Evolutionary conservation across 2,888 invertebrate species (phyloP), one percentile per base, ranked within the genome.

Genomic region (Glaucopsyche alexis): DNA sequence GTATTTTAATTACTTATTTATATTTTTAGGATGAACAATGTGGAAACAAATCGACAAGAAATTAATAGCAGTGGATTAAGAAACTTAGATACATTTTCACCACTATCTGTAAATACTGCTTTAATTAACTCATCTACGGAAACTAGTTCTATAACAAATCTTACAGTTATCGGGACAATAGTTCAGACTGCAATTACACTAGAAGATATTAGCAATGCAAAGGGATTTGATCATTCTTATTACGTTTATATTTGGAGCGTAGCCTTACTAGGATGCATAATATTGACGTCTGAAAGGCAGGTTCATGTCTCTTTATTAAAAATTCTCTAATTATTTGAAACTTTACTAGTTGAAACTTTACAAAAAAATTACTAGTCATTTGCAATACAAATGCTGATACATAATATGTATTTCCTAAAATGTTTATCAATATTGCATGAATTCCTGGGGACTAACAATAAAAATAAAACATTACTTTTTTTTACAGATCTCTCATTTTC

Each of bases 401-500:
- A 29, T 29, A 29, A 29, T 29, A 29, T 29, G 29, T 29, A 29
- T 29, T 29, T 29, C 29, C 29, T 29, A 2, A 29, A 29, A 29
- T 29, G 29, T 29, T 29, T 29, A 4, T 29, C 19, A 1, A 55
- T 11, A 5, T 11, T 55, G 55, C 55, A 55, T 6, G 55, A 19
- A 55, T 19, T 55, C 11, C 16, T 55, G 55, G 11, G 3, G 11
- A 55, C 55, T 55, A 5, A 19, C n/a, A 3, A 16, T 52, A 13
- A n/a, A 66, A 40, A 14, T 14, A n/a, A n/a, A n/a, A n/a, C 16
- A 55, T 55, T 3, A 11, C 16, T 45, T 45, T 3, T 0, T 45
- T 11, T 66, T 72, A 6, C 75, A 94, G 96, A 80, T 96, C 96
- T 14, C 83, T 96, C 5, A 81, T 96, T 67, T 96, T 96, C 87